Percentiles rank a stretch among this genome's conserved stretches.
These are phyloP conservation scores for Alsophila aescularia DNA, from an alignment of 2,888 invertebrate genomes.

Conservation along the genomic window DNA sequence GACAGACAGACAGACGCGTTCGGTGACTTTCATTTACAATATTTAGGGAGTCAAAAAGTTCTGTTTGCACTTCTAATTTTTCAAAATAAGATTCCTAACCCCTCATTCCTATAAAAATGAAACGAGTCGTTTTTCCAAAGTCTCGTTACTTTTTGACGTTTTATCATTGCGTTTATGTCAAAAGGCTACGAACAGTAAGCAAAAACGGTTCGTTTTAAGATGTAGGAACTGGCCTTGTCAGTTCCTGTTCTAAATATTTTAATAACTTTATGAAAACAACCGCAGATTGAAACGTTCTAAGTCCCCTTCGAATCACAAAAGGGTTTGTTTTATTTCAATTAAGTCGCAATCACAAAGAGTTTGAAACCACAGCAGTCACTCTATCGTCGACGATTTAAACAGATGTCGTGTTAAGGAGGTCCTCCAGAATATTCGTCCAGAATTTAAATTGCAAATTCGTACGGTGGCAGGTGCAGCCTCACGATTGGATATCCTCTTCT, in stretches of 20 bases:
- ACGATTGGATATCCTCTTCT: constrained; percentile 64
- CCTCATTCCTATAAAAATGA: too few species aligned
- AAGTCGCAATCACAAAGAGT: constrained; percentile 79
- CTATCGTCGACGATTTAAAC: constrained; percentile 83
- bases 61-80: too few species aligned
- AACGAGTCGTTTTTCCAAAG: too few species aligned
- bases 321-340: constrained; percentile 82
- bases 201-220: too few species aligned
- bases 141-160: too few species aligned
- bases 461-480: constrained; percentile 80
- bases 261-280: constrained; percentile 44
- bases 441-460: constrained; percentile 85
- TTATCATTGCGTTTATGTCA: too few species aligned
- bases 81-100: not conserved
- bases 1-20: too few species aligned
- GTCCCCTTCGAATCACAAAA: constrained; percentile 57
- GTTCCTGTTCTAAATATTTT: constrained; percentile 4
- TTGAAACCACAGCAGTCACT: constrained; percentile 74
- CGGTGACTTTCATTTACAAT: too few species aligned
- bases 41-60: too few species aligned
- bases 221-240: too few species aligned
- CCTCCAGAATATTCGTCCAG: constrained; percentile 79
- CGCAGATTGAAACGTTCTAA: constrained; percentile 44
- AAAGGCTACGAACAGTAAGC: too few species aligned
- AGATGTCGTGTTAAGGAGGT: constrained; percentile 85